Percentiles rank a stretch among this genome's conserved stretches.
These are phyloP conservation scores for Epinephelus lanceolatus DNA, from an alignment of 2,113 vertebrate genomes.

Conservation along the genomic window DNA sequence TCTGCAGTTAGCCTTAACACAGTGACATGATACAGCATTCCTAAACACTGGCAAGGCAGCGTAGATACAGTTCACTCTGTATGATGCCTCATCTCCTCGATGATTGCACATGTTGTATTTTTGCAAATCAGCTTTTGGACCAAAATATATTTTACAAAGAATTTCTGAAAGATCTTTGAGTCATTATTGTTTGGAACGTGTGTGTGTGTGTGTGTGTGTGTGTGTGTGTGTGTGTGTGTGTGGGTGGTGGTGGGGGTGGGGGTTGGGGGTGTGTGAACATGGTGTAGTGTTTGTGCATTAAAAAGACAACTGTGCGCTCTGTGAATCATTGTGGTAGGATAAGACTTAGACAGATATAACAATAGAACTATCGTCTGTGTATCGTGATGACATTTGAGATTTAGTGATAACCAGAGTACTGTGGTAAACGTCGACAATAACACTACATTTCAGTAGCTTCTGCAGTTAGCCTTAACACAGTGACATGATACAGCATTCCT, in stretches of 20 bases:
- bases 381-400: slow-evolving; percentile 26
- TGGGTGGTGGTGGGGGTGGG: no score
- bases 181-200: slow-evolving; percentile 17
- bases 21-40: slow-evolving; percentile 28
- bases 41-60: slow-evolving; percentile 25
- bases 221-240: no score
- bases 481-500: slow-evolving; percentile 29
- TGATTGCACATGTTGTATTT: slow-evolving; percentile 81
- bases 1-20: slow-evolving; percentile 51
- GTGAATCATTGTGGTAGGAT: slow-evolving; percentile 15
- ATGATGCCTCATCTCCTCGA: slow-evolving; percentile 46
- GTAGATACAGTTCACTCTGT: slow-evolving; percentile 19
- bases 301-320: slow-evolving; percentile 1
- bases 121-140: slow-evolving; percentile 85
- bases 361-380: slow-evolving; percentile 31
- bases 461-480: slow-evolving; percentile 49
- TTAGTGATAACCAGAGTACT: slow-evolving; percentile 20
- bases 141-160: slow-evolving; percentile 85
- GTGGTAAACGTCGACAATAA: slow-evolving; percentile 7
- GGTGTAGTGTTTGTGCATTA: slow-evolving; percentile 33
- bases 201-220: no score
- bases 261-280: not conserved
- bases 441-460: slow-evolving; percentile 61
- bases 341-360: slow-evolving; percentile 1
- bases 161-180: slow-evolving; percentile 56